These are phyloP conservation scores for Pundamilia nyererei DNA, from an alignment of 2,113 vertebrate genomes.

Conservation along the genomic window DNA sequence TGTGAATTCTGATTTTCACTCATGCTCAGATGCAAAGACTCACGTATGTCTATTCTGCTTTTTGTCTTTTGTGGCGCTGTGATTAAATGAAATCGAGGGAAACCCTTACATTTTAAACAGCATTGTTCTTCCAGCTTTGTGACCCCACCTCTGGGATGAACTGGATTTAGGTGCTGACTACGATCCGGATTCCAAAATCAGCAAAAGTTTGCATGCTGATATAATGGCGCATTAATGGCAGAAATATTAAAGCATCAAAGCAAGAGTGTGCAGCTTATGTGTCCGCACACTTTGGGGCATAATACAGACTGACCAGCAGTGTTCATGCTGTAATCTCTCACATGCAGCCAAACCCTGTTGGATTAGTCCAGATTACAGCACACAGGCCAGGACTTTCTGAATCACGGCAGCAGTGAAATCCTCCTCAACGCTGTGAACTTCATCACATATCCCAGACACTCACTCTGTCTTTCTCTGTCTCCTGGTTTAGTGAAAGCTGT, in stretches of 20 bases:
- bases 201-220: not conserved
- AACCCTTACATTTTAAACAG: not conserved
- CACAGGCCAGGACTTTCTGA: slow-evolving; percentile 7
- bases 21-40: not conserved
- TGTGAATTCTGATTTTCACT: not conserved
- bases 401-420: slow-evolving; percentile 33
- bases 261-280: not conserved
- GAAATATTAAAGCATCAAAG: not conserved
- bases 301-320: not conserved
- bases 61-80: not conserved
- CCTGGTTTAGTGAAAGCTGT: not conserved
- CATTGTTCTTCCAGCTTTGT: not conserved
- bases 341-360: slow-evolving; percentile 34
- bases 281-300: not conserved
- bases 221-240: not conserved
- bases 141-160: not conserved
- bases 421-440: not conserved
- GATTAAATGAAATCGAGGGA: not conserved
- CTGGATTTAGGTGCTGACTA: not conserved
- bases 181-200: not conserved
- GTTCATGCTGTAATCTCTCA: slow-evolving; percentile 40
- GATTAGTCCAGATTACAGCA: slow-evolving; percentile 62
- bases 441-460: not conserved
- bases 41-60: not conserved
- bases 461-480: not conserved